Evolutionary conservation across 2,888 invertebrate species (phyloP).

Genomic region (Cheilosia grossa): DNA sequence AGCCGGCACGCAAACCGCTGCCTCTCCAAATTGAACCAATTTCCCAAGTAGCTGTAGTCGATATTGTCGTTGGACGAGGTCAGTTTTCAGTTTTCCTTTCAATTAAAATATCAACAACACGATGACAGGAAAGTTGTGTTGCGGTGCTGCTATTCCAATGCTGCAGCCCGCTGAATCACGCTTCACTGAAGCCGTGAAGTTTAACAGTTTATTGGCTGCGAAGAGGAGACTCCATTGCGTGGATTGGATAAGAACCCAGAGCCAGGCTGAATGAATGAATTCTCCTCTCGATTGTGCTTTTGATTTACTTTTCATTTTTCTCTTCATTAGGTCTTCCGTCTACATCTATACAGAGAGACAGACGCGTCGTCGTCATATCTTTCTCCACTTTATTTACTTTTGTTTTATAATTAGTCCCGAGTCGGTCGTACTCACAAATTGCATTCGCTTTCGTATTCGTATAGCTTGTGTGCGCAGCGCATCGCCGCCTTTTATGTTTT

Average conservation of each 20-base stretch:
- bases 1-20: background rate
- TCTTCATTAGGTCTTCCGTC: conserved; percentile 10
- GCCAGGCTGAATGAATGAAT: background rate
- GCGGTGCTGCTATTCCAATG: background rate
- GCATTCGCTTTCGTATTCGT: conserved; percentile 8
- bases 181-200: conserved; percentile 15
- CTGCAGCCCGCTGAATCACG: too few relatives aligned
- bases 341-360: conserved; percentile 7
- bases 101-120: conserved; percentile 16
- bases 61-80: conserved; percentile 58
- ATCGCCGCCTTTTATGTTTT: conserved; percentile 13
- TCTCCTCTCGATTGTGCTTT: conserved; percentile 10
- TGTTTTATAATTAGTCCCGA: conserved; percentile 30
- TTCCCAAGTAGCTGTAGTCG: conserved; percentile 21
- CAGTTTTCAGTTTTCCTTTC: conserved; percentile 61
- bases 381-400: conserved; percentile 1
- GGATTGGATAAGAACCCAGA: conserved; percentile 33
- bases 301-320: conserved; percentile 9
- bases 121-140: conserved; percentile 55
- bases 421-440: background rate
- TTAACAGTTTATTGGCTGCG: conserved; percentile 6
- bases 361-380: background rate
- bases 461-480: conserved; percentile 2
- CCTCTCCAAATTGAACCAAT: conserved; percentile 7
- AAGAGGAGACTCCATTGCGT: background rate